Conservation (phyloP, 2,888 invertebrate species). For the Magallana nippona region DNA sequence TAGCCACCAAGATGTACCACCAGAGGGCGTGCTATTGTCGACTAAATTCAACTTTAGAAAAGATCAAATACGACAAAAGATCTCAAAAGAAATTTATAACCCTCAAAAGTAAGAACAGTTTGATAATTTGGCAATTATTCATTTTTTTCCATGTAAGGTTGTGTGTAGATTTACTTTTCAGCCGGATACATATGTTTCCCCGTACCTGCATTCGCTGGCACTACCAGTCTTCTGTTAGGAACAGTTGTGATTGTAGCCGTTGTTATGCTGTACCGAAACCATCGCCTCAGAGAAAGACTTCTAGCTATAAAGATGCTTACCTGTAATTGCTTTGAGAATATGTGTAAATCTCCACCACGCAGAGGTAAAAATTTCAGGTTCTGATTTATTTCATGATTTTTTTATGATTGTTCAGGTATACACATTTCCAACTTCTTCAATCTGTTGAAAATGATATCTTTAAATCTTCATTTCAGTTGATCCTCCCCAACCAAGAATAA, state of each 20-base stretch:
- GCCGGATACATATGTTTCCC: neutral
- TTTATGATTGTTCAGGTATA: too few relatives aligned
- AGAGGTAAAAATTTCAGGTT: neutral
- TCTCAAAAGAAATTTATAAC: conserved; percentile 15
- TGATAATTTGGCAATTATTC: too few relatives aligned
- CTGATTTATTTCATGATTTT: too few relatives aligned
- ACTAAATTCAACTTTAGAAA: neutral
- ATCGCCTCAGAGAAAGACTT: neutral
- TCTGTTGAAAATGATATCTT: neutral
- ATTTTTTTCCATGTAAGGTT: too few relatives aligned
- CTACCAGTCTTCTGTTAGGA: neutral
- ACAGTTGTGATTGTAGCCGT: neutral
- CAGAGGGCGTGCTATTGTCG: conserved; percentile 6
- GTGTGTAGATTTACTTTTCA: neutral
- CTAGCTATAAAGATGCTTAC: neutral
- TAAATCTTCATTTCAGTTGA: neutral
- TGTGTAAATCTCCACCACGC: neutral
- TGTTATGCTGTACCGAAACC: neutral
- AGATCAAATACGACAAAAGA: neutral
- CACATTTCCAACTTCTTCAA: neutral
- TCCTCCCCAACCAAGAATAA: neutral
- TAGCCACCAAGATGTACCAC: neutral
- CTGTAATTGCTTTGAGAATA: neutral
- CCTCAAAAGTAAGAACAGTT: neutral
- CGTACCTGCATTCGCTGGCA: neutral